Conservation (phyloP, 1,140 invertebrate genomes). For the Rhyzopertha dominica region DNA sequence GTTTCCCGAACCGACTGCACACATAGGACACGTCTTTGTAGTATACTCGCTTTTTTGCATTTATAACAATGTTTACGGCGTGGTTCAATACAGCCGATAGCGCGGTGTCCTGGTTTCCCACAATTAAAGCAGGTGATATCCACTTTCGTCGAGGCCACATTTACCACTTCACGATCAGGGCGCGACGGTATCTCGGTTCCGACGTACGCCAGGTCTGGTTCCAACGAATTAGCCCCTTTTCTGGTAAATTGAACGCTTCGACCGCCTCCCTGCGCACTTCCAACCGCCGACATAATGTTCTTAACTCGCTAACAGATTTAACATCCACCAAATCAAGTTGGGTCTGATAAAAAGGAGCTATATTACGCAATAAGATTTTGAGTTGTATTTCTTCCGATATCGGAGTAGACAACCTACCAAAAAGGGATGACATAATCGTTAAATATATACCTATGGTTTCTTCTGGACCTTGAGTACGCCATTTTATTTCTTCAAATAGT, state of each 20-base stretch:
- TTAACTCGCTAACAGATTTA: too few species aligned
- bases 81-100: neutral
- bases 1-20: neutral
- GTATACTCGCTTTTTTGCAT: neutral
- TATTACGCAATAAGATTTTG: neutral
- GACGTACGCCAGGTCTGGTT: too few species aligned
- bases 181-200: too few species aligned
- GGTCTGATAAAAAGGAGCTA: neutral
- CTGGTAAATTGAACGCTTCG: too few species aligned
- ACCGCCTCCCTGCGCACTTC: too few species aligned
- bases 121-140: too few species aligned
- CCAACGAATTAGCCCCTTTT: too few species aligned
- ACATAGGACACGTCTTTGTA: neutral
- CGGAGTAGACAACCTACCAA: neutral
- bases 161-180: too few species aligned
- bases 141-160: too few species aligned
- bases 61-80: neutral
- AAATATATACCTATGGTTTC: neutral
- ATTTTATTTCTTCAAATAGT: neutral
- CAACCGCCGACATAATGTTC: too few species aligned
- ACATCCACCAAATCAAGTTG: neutral
- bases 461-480: neutral
- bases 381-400: neutral
- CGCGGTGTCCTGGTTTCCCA: neutral
- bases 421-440: neutral